Percentiles rank a stretch among this genome's conserved stretches.
phyloP scores from a whole-genome alignment of 2,888 invertebrate species.

The Megastigmus dorsalis region DNA sequence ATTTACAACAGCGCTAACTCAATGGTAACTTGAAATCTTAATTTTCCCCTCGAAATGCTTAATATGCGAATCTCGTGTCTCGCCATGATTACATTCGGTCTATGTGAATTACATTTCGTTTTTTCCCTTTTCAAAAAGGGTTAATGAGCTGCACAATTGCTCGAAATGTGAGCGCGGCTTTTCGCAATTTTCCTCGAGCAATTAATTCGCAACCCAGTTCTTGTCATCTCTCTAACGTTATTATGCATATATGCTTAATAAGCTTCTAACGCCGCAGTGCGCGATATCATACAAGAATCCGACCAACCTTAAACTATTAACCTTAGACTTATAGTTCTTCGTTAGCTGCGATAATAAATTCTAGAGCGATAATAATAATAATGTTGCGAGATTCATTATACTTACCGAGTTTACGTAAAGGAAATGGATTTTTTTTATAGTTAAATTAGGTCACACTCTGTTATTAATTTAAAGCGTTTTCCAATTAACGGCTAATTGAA shows the following conservation, averaged over 20 bases:
- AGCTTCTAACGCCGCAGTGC: no score
- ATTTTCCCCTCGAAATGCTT: not conserved
- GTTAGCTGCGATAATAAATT: not conserved
- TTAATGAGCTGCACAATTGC: slow-evolving; percentile 14
- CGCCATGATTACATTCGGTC: not conserved
- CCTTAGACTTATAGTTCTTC: not conserved
- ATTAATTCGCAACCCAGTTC: not conserved
- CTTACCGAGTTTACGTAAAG: no score
- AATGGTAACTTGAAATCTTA: not conserved
- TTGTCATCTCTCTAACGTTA: not conserved
- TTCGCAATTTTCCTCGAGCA: slow-evolving; percentile 12
- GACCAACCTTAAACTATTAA: slow-evolving; percentile 23
- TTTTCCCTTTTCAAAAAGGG: slow-evolving; percentile 8
- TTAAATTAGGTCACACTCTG: no score
- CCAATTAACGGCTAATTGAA: no score
- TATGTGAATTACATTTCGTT: slow-evolving; percentile 2
- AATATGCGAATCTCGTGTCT: slow-evolving; percentile 1
- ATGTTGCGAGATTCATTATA: no score
- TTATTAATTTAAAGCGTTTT: no score
- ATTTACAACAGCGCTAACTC: not conserved
- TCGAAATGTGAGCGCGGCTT: not conserved
- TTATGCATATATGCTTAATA: not conserved
- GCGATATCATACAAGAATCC: not conserved
- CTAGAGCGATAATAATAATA: not conserved
- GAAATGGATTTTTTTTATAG: no score